phyloP scores from a whole-genome alignment of 2,888 invertebrate species.

The Carcina quercana region DNA sequence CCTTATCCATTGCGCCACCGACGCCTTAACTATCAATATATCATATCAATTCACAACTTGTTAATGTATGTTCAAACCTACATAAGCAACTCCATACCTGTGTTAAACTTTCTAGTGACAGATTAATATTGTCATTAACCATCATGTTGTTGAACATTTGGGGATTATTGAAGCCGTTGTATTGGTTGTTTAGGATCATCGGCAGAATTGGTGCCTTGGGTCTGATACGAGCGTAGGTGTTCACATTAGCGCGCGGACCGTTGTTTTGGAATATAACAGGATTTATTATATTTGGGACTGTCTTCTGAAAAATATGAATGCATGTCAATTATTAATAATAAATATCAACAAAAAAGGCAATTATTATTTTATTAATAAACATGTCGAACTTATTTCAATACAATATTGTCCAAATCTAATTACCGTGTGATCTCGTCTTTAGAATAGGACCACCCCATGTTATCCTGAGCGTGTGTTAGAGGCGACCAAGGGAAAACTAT shows the following conservation, averaged over 20 bases:
- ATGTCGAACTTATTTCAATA: too few species aligned
- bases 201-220: conserved; percentile 30
- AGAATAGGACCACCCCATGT: too few species aligned
- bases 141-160: conserved; percentile 23
- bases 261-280: conserved; percentile 32
- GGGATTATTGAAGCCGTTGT: conserved; percentile 40
- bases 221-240: conserved; percentile 30
- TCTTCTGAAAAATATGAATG: conserved; percentile 24
- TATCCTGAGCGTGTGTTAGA: too few species aligned
- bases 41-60: neutral
- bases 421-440: too few species aligned
- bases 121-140: conserved; percentile 11
- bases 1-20: too few species aligned
- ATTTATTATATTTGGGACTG: conserved; percentile 25
- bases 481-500: too few species aligned
- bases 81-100: conserved; percentile 53
- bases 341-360: too few species aligned
- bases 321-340: conserved; percentile 1
- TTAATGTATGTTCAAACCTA: too few species aligned
- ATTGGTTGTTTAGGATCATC: conserved; percentile 23
- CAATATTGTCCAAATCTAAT: neutral
- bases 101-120: conserved; percentile 63
- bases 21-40: neutral
- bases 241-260: neutral
- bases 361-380: too few species aligned